Evolutionary conservation across 23 tunicate species (phyloP).

Genomic region (Halocynthia roretzi): DNA sequence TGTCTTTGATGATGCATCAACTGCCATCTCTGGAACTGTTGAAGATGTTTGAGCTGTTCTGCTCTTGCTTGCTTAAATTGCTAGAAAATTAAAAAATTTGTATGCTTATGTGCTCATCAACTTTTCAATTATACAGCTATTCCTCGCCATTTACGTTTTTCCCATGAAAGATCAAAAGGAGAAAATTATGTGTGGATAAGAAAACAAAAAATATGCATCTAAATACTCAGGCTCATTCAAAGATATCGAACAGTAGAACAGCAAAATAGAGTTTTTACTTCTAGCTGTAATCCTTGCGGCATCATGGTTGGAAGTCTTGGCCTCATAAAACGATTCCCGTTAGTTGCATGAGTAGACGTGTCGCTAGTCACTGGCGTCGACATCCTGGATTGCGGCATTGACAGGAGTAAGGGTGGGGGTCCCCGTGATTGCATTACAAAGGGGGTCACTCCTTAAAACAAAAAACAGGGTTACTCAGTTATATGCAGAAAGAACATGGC

Average conservation of each 20-base stretch:
- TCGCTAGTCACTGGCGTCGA: not conserved
- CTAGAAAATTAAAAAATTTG: not conserved
- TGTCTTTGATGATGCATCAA: constrained; percentile 57
- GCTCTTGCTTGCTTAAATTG: constrained; percentile 38
- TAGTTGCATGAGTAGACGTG: not conserved
- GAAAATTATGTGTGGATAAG: too few species aligned
- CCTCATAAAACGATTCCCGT: not conserved
- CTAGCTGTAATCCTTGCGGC: constrained; percentile 10
- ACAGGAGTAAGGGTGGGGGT: constrained; percentile 16
- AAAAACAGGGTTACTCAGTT: not conserved
- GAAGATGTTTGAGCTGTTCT: constrained; percentile 74
- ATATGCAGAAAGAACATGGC: not conserved
- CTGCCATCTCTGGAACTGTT: constrained; percentile 69
- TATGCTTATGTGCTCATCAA: too few species aligned
- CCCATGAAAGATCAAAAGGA: too few species aligned
- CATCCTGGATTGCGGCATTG: constrained; percentile 5
- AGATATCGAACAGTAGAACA: too few species aligned
- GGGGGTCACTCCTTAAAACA: not conserved
- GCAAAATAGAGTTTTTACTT: not conserved
- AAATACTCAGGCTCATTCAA: not conserved
- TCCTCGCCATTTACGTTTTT: too few species aligned
- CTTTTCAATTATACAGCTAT: too few species aligned
- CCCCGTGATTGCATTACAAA: not conserved
- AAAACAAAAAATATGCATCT: not conserved
- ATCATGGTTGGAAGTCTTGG: constrained; percentile 12